These are phyloP conservation scores for Neostethus bicornis DNA, from an alignment of 2,797 vertebrate genomes.

Conservation along the genomic window DNA sequence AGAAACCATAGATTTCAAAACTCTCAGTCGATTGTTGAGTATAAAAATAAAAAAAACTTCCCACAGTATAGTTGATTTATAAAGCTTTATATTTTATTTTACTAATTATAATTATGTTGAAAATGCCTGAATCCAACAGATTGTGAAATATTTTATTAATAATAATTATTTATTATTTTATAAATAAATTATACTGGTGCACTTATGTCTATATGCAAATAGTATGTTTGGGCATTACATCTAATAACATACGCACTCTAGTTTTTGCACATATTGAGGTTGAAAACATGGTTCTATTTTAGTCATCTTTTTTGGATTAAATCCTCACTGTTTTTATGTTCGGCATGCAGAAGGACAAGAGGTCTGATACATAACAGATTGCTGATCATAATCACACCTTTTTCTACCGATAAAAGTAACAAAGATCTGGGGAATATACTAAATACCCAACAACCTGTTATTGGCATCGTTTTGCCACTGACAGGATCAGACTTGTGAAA, in stretches of 20 bases:
- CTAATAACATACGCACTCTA: not conserved
- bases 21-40: not conserved
- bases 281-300: conserved; percentile 1
- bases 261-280: not conserved
- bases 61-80: too few relatives aligned
- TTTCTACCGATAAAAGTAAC: conserved; percentile 33
- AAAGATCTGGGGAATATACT: conserved; percentile 33
- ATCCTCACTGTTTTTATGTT: conserved; percentile 1
- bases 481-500: conserved; percentile 57
- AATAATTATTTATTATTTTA: too few relatives aligned
- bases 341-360: conserved; percentile 6
- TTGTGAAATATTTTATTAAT: not conserved
- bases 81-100: too few relatives aligned
- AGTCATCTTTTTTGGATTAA: not conserved
- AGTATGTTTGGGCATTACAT: not conserved
- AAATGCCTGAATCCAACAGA: too few relatives aligned
- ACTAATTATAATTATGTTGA: too few relatives aligned
- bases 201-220: not conserved
- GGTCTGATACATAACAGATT: conserved; percentile 21
- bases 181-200: too few relatives aligned
- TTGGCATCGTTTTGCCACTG: conserved; percentile 42
- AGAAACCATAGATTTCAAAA: not conserved
- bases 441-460: conserved; percentile 48
- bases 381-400: conserved; percentile 25
- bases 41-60: not conserved